Evolutionary conservation across 2,888 invertebrate genomes (phyloP).

Genomic region (Pheosia gnoma): DNA sequence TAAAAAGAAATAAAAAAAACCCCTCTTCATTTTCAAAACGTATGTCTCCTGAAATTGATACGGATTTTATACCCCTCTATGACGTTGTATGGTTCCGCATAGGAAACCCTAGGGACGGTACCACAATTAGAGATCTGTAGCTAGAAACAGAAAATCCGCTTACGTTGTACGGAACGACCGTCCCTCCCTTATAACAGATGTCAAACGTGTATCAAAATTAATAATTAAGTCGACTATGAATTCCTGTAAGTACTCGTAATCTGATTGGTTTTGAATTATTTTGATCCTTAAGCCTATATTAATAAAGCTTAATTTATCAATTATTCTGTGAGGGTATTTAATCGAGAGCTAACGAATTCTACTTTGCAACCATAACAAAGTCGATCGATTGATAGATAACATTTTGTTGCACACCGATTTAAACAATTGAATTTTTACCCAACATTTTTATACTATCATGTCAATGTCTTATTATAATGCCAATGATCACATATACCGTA

Average conservation of each 20-base stretch:
- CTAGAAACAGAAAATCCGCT: slow-evolving; percentile 63
- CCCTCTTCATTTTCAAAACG: neutral
- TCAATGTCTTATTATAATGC: too few relatives aligned
- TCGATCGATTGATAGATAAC: too few relatives aligned
- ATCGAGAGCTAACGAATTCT: too few relatives aligned
- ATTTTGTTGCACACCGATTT: too few relatives aligned
- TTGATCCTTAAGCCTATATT: neutral
- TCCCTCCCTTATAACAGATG: slow-evolving; percentile 8
- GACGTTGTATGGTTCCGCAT: slow-evolving; percentile 7
- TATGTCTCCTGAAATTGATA: neutral
- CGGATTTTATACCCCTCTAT: neutral
- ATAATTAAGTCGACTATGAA: slow-evolving; percentile 34
- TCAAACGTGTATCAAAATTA: slow-evolving; percentile 27
- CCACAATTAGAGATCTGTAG: slow-evolving; percentile 52
- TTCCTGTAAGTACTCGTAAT: slow-evolving; percentile 23
- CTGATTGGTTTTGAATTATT: slow-evolving; percentile 18
- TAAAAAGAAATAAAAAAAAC: neutral
- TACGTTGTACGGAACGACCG: slow-evolving; percentile 37
- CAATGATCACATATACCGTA: too few relatives aligned
- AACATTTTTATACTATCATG: too few relatives aligned
- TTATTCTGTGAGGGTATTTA: neutral
- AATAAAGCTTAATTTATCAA: neutral
- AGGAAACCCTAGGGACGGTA: slow-evolving; percentile 40
- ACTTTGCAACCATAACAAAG: too few relatives aligned
- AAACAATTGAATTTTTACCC: too few relatives aligned